Evolutionary conservation across 2,888 invertebrate species (phyloP), one percentile per base, ranked within the genome.

Genomic region (Stenodera caucasica): DNA sequence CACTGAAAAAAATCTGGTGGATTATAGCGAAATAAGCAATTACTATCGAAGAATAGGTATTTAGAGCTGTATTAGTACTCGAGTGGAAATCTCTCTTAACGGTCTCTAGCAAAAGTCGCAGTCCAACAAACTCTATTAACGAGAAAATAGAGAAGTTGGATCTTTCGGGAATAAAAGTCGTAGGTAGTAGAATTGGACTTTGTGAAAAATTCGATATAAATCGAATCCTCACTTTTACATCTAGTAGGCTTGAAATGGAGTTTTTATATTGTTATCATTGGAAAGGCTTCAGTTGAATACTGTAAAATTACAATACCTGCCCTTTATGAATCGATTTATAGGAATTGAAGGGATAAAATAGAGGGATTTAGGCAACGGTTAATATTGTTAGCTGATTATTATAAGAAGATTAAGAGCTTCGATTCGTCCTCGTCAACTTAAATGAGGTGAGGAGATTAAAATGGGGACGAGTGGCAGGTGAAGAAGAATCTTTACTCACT

Each of bases 391-490:
- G 21, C 40, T 45, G 40, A 18, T 45, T 45, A 45, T 45, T 21
- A 45, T 45, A 45, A 45, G 45, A 45, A 45, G 45, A 45, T 45
- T 45, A 45, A 45, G 5, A 11, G 45, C 21, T 45, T 45, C 45
- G 45, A 45, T 45, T 45, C 45, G 45, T 45, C 5, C 45, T 18
- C 21, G 45, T 45, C 45, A 45, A 45, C 45, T 18, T 45, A 45
- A 45, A 45, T 45, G 45, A 45, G 45, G 45, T 45, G 45, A 45
- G 11, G 45, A 18, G 45, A 45, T 45, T 45, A 45, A 45, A 45
- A 45, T 21, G 8, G 12, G 18, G 11, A 2, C 45, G 12, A 21
- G 21, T 35, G 35, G 35, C 35, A 35, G 35, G 35, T 35, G 35
- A 35, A 35, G 35, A 35, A 45, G 45, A 18, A 21, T 45, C 45